Conservation (phyloP, 2,113 vertebrate species). For the Odontesthes bonariensis region DNA sequence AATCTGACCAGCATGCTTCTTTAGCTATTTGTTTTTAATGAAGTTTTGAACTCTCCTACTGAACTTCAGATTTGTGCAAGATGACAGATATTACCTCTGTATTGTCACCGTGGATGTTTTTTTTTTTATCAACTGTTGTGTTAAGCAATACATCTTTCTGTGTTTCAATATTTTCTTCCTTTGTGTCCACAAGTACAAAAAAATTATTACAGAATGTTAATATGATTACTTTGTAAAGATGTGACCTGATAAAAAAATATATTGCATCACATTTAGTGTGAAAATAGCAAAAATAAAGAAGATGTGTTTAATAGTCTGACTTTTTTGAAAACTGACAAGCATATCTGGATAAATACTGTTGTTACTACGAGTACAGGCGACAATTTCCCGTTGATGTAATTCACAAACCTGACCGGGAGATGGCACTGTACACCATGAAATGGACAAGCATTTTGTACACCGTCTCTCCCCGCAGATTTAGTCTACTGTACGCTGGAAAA, state of each 20-base stretch:
- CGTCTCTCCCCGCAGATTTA: neutral
- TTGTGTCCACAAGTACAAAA: constrained; percentile 34
- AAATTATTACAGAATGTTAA: neutral
- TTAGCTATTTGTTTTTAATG: neutral
- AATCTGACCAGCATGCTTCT: constrained; percentile 18
- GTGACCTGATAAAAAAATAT: neutral
- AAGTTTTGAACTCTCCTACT: constrained; percentile 6
- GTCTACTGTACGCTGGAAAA: neutral
- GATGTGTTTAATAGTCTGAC: neutral
- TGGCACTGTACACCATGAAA: constrained; percentile 26
- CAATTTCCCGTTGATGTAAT: neutral
- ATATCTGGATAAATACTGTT: no score
- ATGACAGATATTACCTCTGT: constrained; percentile 19
- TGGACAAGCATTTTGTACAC: neutral
- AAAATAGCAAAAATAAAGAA: neutral
- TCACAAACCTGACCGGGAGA: neutral
- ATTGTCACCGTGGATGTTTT: constrained; percentile 28
- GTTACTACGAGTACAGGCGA: no score
- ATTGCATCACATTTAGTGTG: neutral
- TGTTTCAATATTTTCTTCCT: constrained; percentile 50
- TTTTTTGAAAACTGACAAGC: no score
- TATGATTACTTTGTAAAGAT: neutral
- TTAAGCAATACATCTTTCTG: constrained; percentile 30
- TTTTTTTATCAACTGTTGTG: constrained; percentile 31
- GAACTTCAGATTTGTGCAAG: constrained; percentile 17